A percentile compares a stretch with the other conserved stretches of the same genome.
Evolutionary conservation across 2,797 vertebrate species (phyloP).

Genomic region (Sebastes steindachneri): DNA sequence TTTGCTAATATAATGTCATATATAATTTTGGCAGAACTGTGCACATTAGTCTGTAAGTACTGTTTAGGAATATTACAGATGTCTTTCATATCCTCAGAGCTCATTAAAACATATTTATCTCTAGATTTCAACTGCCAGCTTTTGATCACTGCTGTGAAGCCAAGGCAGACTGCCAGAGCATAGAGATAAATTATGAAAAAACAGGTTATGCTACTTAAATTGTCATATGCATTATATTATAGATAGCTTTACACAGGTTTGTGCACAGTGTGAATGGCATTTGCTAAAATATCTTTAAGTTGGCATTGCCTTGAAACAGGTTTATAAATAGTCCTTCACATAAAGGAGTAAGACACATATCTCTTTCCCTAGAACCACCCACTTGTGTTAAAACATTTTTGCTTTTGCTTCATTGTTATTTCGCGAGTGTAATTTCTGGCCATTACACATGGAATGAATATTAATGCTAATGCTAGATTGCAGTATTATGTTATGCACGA

Average conservation of each 20-base stretch:
- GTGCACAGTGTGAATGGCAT: constrained; percentile 13
- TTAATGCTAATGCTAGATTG: background rate
- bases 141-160: constrained; percentile 20
- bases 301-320: background rate
- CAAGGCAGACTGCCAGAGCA: constrained; percentile 17
- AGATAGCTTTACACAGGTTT: background rate
- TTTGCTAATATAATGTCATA: background rate
- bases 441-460: background rate
- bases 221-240: background rate
- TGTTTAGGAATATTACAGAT: background rate
- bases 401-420: background rate
- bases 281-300: constrained; percentile 18
- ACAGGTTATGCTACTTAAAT: background rate
- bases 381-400: background rate
- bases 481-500: background rate
- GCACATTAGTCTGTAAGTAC: background rate
- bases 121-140: background rate
- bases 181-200: background rate
- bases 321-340: constrained; percentile 31
- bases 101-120: constrained; percentile 27
- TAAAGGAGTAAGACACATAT: background rate
- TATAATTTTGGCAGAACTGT: background rate
- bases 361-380: background rate
- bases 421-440: background rate
- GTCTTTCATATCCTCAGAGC: background rate